Evolutionary conservation across 2,797 vertebrate species (phyloP), one percentile per base, ranked within the genome.

Genomic region (Squalus acanthias): DNA sequence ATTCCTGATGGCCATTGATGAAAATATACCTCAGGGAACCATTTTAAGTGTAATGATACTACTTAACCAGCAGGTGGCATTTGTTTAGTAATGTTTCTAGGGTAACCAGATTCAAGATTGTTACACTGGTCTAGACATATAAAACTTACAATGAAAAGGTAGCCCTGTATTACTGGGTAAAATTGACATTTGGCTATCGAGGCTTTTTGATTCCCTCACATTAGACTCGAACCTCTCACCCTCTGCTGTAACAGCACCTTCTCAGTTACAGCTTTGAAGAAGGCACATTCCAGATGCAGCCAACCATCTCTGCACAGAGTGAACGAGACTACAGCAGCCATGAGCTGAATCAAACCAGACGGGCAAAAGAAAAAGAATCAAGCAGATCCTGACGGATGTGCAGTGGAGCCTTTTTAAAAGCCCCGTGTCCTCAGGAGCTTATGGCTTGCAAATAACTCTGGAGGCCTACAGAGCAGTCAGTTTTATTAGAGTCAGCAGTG

Each of bases 11-110:
- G 8, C 7, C 17, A 69, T 67, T 69, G n/a, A 93, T n/a, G 0
- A 9, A 46, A 50, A 69, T 8, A 33, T 93, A 39, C 82, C 82
- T 85, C 82, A 22, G 46, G 82, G 82, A 50, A 85, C 39, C 6
- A 8, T 85, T 69, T 67, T 33, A 46, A 63, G 17, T 93, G 91
- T 67, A 63, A 63, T 91, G 12, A 63, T 91, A 33, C 13, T 4
- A 91, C 26, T 24, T 69, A 69, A 93, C 91, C 91, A 93, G 65
- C 91, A 93, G 91, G 65, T 93, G 91, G 91, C 91, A 39, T 93
- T 93, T 69, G 39, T 67, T 93, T 69, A 67, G n/a, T 33, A 63
- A 65, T 69, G 91, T 69, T 93, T 50, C 91, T 24, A 63, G n/a
- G 29, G 91, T 65, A 69, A 93, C 91, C 91, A 24, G 63, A 60